Percentiles rank a stretch among this genome's conserved stretches.
phyloP scores from a whole-genome alignment of 2,113 vertebrate species.

The Bufo bufo region DNA sequence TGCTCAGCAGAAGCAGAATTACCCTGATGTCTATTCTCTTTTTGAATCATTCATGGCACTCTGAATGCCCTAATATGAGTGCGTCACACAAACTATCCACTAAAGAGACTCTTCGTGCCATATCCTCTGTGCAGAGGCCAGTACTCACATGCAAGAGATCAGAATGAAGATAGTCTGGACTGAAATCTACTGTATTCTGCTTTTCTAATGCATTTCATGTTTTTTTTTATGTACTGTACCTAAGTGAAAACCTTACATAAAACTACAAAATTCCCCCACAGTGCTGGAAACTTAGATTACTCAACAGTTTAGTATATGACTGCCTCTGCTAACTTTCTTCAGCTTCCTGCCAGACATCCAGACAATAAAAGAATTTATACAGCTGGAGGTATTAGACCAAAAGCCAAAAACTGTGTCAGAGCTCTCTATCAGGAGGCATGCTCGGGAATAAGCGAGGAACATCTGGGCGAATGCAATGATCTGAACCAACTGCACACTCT shows the following conservation, averaged over 20 bases:
- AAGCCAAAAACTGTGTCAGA: constrained; percentile 78
- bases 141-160: background rate
- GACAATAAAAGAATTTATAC: constrained; percentile 90
- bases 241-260: constrained; percentile 21
- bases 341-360: constrained; percentile 84
- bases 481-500: constrained; percentile 72
- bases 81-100: background rate
- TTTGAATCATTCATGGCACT: background rate
- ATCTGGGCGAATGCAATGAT: constrained; percentile 75
- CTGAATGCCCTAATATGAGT: background rate
- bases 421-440: constrained; percentile 71
- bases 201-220: constrained; percentile 14
- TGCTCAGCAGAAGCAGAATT: background rate
- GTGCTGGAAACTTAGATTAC: constrained; percentile 71
- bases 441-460: constrained; percentile 70
- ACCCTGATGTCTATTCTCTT: background rate
- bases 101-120: background rate
- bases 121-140: background rate
- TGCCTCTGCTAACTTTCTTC: constrained; percentile 77
- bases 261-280: constrained; percentile 32
- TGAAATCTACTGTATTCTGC: constrained; percentile 8
- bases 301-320: constrained; percentile 72
- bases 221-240: constrained; percentile 15
- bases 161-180: background rate
- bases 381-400: constrained; percentile 80